Conservation (phyloP, 2,888 invertebrate species). For the Oegoconia quadripuncta region DNA sequence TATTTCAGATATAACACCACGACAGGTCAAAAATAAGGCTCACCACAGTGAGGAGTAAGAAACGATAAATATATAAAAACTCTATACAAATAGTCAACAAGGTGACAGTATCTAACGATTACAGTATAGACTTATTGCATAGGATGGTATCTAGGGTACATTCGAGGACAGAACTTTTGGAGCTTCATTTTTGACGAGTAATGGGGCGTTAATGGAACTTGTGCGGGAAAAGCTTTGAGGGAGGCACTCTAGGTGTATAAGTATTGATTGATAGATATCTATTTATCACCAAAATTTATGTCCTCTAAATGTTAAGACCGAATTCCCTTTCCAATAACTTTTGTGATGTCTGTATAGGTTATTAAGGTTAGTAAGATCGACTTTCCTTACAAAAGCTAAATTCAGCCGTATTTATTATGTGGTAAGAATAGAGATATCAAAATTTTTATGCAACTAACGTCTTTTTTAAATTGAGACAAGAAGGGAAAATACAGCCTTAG, state of each 20-base stretch:
- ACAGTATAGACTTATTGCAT: constrained; percentile 18
- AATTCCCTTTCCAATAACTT: too few relatives aligned
- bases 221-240: too few relatives aligned
- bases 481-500: too few relatives aligned
- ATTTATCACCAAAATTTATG: constrained; percentile 12
- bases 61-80: constrained; percentile 69
- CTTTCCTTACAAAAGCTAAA: too few relatives aligned
- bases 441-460: too few relatives aligned
- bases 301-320: constrained; percentile 27
- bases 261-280: neutral
- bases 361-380: constrained; percentile 18
- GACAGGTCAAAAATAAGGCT: constrained; percentile 75
- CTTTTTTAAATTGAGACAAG: too few relatives aligned
- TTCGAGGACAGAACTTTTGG: constrained; percentile 23
- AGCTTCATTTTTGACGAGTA: constrained; percentile 1
- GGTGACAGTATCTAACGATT: constrained; percentile 53
- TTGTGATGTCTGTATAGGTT: too few relatives aligned
- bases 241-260: neutral
- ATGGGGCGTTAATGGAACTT: too few relatives aligned
- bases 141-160: constrained; percentile 17
- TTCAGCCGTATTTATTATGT: too few relatives aligned
- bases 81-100: constrained; percentile 77
- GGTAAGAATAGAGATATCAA: too few relatives aligned
- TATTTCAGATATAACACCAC: constrained; percentile 76
- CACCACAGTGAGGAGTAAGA: constrained; percentile 65